Conservation (phyloP, 1,140 invertebrate species). For the Drosophila leontia region DNA sequence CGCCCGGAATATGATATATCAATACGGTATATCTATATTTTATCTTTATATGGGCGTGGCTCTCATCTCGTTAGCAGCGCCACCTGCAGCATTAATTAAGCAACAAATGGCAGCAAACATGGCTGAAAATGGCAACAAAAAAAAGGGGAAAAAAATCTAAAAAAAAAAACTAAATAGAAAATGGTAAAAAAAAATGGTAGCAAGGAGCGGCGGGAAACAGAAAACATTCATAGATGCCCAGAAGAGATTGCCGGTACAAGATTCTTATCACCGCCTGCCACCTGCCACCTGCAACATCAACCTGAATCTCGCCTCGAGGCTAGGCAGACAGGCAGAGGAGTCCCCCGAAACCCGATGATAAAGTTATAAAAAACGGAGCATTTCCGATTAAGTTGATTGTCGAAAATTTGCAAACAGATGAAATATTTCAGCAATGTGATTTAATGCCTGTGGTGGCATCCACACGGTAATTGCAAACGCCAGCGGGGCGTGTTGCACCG, state of each 20-base stretch:
- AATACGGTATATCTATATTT: constrained; percentile 15
- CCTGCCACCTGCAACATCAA: constrained; percentile 28
- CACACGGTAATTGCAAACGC: constrained; percentile 70
- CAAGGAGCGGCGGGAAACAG: constrained; percentile 5
- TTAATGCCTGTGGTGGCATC: constrained; percentile 60
- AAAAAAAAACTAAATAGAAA: constrained; percentile 6
- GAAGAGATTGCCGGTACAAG: constrained; percentile 45
- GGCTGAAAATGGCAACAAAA: constrained; percentile 31
- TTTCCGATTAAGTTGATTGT: constrained; percentile 71
- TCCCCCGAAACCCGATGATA: constrained; percentile 44
- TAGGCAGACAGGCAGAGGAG: neutral
- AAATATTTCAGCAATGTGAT: constrained; percentile 76
- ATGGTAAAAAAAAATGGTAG: neutral
- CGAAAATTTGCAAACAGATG: constrained; percentile 81
- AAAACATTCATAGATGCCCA: constrained; percentile 43
- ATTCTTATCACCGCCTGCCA: constrained; percentile 47
- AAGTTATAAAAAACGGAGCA: constrained; percentile 76
- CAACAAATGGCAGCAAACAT: constrained; percentile 56
- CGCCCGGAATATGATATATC: constrained; percentile 24
- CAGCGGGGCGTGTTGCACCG: constrained; percentile 49
- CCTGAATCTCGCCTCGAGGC: constrained; percentile 9
- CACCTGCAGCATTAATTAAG: constrained; percentile 79
- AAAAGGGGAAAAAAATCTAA: neutral
- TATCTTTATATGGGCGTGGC: constrained; percentile 48
- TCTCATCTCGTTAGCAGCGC: constrained; percentile 63